Evolutionary conservation across 2,113 vertebrate genomes (phyloP).

Genomic region (Actenoides lindsayi): DNA sequence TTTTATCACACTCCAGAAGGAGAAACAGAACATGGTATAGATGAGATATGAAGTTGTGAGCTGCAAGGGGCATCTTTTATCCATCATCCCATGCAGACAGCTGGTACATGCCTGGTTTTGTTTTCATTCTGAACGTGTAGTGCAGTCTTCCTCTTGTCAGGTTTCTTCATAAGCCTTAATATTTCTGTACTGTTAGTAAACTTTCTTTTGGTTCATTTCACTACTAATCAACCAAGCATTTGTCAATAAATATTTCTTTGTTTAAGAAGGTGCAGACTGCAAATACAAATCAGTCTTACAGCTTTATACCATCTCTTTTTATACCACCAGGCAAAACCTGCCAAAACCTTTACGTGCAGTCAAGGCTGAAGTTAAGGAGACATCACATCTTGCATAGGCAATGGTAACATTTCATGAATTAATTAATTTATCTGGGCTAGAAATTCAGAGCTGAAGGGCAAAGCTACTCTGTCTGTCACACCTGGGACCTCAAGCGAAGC

Average conservation of each 20-base stretch:
- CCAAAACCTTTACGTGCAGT: neutral
- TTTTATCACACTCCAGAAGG: neutral
- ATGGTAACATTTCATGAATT: neutral
- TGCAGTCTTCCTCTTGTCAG: neutral
- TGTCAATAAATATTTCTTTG: neutral
- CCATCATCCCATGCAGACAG: neutral
- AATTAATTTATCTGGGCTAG: neutral
- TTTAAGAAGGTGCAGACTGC: neutral
- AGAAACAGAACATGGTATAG: neutral
- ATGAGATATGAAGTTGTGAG: neutral
- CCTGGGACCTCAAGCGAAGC: neutral
- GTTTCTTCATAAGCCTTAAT: neutral
- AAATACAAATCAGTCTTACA: neutral
- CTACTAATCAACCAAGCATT: neutral
- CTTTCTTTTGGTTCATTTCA: neutral
- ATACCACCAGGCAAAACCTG: neutral
- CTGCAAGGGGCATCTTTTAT: neutral
- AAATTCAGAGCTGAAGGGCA: neutral
- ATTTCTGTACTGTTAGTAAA: neutral
- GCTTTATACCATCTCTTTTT: neutral
- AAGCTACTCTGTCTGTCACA: neutral
- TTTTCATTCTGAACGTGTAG: neutral
- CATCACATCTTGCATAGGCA: neutral
- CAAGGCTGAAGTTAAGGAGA: neutral
- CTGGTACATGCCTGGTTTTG: neutral